These are phyloP conservation scores for Bhutanitis thaidina DNA, from an alignment of 2,888 invertebrate species.

Conservation along the genomic window DNA sequence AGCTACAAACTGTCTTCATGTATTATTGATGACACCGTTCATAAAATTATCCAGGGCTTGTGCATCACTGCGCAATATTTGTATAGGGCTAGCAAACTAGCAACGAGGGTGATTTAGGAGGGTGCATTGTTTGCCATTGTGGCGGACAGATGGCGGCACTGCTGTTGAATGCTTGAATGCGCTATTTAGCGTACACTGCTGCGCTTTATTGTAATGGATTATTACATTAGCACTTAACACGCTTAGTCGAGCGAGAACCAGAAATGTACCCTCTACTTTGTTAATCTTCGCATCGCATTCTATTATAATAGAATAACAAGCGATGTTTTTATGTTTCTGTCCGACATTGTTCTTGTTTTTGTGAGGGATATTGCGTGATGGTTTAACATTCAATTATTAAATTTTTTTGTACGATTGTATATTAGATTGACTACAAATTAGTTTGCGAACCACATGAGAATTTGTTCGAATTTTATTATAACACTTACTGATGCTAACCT, in stretches of 20 bases:
- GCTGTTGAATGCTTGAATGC: conserved; percentile 66
- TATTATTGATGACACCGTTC: conserved; percentile 26
- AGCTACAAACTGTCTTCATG: conserved; percentile 5
- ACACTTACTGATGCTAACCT: too few relatives aligned
- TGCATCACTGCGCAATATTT: conserved; percentile 52
- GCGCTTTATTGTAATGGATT: conserved; percentile 78
- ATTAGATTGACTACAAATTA: conserved; percentile 13
- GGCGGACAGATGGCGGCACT: conserved; percentile 73
- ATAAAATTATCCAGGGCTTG: conserved; percentile 29
- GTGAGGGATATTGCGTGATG: conserved; percentile 36
- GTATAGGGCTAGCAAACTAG: conserved; percentile 69
- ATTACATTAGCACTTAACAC: conserved; percentile 79
- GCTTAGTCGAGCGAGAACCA: conserved; percentile 70
- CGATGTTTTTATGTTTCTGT: conserved; percentile 48
- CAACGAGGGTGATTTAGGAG: conserved; percentile 61
- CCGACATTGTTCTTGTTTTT: conserved; percentile 42
- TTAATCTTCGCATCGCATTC: conserved; percentile 46
- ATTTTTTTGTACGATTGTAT: conserved; percentile 29
- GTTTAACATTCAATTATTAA: conserved; percentile 46
- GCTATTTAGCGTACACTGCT: conserved; percentile 75
- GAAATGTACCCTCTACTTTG: conserved; percentile 60
- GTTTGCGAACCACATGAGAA: not conserved
- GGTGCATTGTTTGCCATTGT: conserved; percentile 66
- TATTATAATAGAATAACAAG: conserved; percentile 59
- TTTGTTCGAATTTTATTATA: too few relatives aligned